A percentile compares a stretch with the other conserved stretches of the same genome.
Conservation (phyloP, 2,888 invertebrate species). For the Tholera decimalis region DNA sequence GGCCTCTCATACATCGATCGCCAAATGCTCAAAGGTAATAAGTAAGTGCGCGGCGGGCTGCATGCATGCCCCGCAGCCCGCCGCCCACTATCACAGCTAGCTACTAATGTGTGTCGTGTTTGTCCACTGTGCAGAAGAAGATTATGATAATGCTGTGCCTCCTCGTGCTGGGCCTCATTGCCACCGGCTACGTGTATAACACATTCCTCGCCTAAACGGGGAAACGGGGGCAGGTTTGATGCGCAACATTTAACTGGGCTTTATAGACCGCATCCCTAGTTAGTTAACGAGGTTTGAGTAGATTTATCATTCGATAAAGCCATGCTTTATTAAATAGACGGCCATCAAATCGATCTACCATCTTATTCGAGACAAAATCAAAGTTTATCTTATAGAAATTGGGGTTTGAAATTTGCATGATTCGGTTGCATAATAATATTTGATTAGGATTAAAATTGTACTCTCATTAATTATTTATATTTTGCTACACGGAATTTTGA, state of each 20-base stretch:
- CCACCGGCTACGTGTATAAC: slow-evolving; percentile 90
- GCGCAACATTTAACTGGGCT: slow-evolving; percentile 74
- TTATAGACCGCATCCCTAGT: slow-evolving; percentile 79
- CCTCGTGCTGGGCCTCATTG: slow-evolving; percentile 95
- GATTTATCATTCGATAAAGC: slow-evolving; percentile 59
- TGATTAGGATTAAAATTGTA: slow-evolving; percentile 50
- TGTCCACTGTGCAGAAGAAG: slow-evolving; percentile 96
- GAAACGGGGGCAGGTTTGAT: slow-evolving; percentile 88
- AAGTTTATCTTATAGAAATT: slow-evolving; percentile 56
- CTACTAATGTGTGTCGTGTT: slow-evolving; percentile 88
- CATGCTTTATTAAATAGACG: slow-evolving; percentile 58
- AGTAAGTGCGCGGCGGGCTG: slow-evolving; percentile 68
- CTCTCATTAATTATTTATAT: slow-evolving; percentile 48
- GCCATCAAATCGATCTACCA: slow-evolving; percentile 57
- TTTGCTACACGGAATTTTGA: slow-evolving; percentile 56
- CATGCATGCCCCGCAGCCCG: slow-evolving; percentile 56
- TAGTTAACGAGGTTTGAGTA: slow-evolving; percentile 67
- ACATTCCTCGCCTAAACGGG: slow-evolving; percentile 89
- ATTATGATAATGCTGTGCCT: slow-evolving; percentile 98
- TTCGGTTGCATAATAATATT: slow-evolving; percentile 61
- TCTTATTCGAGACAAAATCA: slow-evolving; percentile 66
- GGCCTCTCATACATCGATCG: slow-evolving; percentile 71
- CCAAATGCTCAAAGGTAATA: slow-evolving; percentile 87
- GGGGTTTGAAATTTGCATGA: slow-evolving; percentile 82
- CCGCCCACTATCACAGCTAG: slow-evolving; percentile 80